These are phyloP conservation scores for Drosophila austrosaltans DNA, from an alignment of 2,888 invertebrate genomes.

Conservation along the genomic window DNA sequence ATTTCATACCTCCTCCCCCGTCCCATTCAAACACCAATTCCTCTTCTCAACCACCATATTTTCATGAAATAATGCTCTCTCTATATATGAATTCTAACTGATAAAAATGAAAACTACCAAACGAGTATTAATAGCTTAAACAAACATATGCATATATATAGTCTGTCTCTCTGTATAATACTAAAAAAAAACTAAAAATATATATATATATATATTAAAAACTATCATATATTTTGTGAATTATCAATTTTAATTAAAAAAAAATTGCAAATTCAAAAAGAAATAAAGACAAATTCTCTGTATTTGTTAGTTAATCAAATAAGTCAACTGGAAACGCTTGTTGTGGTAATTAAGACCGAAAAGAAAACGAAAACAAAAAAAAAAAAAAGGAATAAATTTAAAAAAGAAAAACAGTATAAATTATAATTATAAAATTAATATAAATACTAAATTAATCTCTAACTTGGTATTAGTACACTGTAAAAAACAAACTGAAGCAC, in stretches of 20 bases:
- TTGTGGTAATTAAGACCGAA: conserved; percentile 74
- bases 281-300: conserved; percentile 15
- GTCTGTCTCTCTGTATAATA: conserved; percentile 54
- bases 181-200: conserved; percentile 19
- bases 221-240: conserved; percentile 13
- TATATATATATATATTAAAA: conserved; percentile 1
- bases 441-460: conserved; percentile 51
- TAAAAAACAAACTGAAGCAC: conserved; percentile 63
- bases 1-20: conserved; percentile 6
- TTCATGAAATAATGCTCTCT: conserved; percentile 1
- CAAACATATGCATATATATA: conserved; percentile 44
- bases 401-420: conserved; percentile 44
- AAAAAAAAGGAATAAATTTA: conserved; percentile 24
- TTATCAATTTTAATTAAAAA: conserved; percentile 8
- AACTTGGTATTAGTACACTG: conserved; percentile 70
- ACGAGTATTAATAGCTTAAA: conserved; percentile 75
- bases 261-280: conserved; percentile 9
- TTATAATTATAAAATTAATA: conserved; percentile 57
- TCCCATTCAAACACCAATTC: neutral
- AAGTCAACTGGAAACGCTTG: conserved; percentile 78
- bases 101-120: conserved; percentile 65
- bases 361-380: conserved; percentile 27
- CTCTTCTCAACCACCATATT: neutral
- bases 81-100: conserved; percentile 48
- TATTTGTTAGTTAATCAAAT: conserved; percentile 74